Conservation (phyloP, 2,888 invertebrate species). For the Graphium colonna region DNA sequence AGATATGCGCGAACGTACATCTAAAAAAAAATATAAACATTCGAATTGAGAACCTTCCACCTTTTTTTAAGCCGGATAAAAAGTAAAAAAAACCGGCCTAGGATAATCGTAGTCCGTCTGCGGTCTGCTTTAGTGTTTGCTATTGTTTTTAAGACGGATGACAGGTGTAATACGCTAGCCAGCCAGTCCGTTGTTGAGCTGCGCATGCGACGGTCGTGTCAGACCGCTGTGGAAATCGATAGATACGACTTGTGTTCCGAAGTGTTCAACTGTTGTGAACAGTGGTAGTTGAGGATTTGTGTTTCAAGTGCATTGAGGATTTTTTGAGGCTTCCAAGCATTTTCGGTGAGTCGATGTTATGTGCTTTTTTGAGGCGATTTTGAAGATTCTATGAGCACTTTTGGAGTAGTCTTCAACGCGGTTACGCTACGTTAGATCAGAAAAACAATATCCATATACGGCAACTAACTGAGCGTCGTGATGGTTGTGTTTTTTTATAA, state of each 20-base stretch:
- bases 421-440: background rate
- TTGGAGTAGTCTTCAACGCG: conserved; percentile 10
- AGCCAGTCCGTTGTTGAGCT: conserved; percentile 57
- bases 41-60: too few relatives aligned
- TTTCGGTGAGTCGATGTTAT: conserved; percentile 53
- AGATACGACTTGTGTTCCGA: conserved; percentile 28
- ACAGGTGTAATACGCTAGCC: conserved; percentile 58
- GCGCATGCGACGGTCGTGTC: conserved; percentile 55
- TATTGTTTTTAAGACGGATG: conserved; percentile 61
- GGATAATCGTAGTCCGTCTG: conserved; percentile 14
- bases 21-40: too few relatives aligned
- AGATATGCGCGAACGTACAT: too few relatives aligned
- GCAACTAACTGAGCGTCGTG: conserved; percentile 1
- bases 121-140: conserved; percentile 51
- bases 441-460: background rate
- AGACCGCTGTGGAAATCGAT: conserved; percentile 24
- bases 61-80: too few relatives aligned
- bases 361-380: conserved; percentile 22
- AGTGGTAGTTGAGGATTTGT: conserved; percentile 23
- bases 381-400: too few relatives aligned
- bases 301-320: conserved; percentile 18
- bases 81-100: conserved; percentile 16
- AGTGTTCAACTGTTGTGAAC: conserved; percentile 23
- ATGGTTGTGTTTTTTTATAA: background rate
- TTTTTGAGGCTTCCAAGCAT: conserved; percentile 30